Evolutionary conservation across 2,888 invertebrate species (phyloP), one percentile per base, ranked within the genome.

Genomic region (Archaeoteleia sp.): DNA sequence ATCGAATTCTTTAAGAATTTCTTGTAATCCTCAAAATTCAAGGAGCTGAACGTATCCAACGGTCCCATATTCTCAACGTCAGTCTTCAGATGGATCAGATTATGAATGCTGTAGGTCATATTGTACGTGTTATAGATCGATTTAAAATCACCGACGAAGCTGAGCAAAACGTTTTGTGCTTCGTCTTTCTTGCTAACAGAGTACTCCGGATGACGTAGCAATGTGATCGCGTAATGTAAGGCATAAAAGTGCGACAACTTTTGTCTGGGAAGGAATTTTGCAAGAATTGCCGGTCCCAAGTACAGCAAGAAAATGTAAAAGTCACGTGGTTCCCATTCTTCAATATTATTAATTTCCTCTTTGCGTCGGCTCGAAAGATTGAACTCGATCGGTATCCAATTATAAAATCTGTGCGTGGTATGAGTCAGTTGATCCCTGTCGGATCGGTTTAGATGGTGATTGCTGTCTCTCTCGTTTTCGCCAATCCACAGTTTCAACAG

Each of bases 51-150:
- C 1, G 49, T 37, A 7, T 49, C 37, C 23, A 49, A 39, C 2
- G 45, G 46, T 1, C 57, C 57, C 0, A 39, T n/a, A 1, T 37
- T 37, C 5, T 45, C 23, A 4, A 57, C 57, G 8, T 57, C 57
- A 0, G 35, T 12, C 10, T 3, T 14, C 20, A 57, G 6, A 13
- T 57, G 57, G 2, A 14, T 23, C 30, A 57, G 12, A 17, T 40
- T 57, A 30, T 57, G 57, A 1, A 57, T 40, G 10, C 57, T 48
- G 32, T 48, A 57, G n/a, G 46, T 57, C 14, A 57, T 5, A 8
- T 57, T 13, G 7, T 39, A 25, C n/a, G 20, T 25, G 1, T 45
- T 37, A n/a, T 55, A 55, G 8, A 10, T 10, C 14, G 17, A 14
- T 9, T 45, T 35, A 37, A 55, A 55, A 3, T 29, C 35, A 7